These are phyloP conservation scores for Malurus melanocephalus DNA, from an alignment of 2,113 vertebrate species.

Conservation along the genomic window DNA sequence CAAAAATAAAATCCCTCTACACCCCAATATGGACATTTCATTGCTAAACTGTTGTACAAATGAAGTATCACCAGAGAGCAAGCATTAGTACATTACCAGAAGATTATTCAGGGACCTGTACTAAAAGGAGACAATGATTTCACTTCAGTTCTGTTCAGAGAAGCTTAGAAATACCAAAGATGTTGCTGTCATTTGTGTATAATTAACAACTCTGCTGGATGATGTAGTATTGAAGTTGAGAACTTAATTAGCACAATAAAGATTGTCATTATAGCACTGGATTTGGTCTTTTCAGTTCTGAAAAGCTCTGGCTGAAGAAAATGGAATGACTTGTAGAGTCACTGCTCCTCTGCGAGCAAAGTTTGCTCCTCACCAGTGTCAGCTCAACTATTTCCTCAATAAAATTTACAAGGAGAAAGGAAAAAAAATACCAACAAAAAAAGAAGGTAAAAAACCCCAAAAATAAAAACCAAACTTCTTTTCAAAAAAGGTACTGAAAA, in stretches of 20 bases:
- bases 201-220: not conserved
- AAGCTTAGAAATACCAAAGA: conserved; percentile 25
- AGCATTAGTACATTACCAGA: not conserved
- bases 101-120: not conserved
- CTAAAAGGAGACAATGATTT: conserved; percentile 15
- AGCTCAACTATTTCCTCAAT: not conserved
- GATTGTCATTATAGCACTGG: not conserved
- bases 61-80: not conserved
- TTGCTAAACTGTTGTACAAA: not conserved
- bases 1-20: not conserved
- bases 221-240: not conserved
- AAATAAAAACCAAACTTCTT: not conserved
- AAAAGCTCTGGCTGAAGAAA: not conserved
- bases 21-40: not conserved
- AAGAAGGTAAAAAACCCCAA: not conserved
- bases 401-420: not conserved
- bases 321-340: not conserved
- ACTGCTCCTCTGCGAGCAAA: not conserved
- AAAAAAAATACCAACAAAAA: not conserved
- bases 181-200: not conserved
- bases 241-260: conserved; percentile 6
- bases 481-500: conserved; percentile 6
- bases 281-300: not conserved
- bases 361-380: not conserved
- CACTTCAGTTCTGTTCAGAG: not conserved